Base-by-base conservation (phyloP, 2,888 invertebrate genomes). In the Nycteola revayana region DNA sequence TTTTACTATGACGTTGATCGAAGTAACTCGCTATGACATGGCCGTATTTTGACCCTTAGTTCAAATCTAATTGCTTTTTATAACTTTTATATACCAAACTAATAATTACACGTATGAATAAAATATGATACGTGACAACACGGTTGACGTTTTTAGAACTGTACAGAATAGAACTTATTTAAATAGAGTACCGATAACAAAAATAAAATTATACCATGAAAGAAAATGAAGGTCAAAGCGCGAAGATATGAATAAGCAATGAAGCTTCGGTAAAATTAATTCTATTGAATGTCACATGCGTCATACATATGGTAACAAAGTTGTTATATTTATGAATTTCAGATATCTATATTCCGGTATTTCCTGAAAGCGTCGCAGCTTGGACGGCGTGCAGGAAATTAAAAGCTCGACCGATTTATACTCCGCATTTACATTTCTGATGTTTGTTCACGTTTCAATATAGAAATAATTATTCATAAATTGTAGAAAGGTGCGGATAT, bases 241-340 rank as follows among this genome's bases (percentile, higher is more conserved):
- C 34, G 25, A 37, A 51, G 41, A 36, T 43, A 49, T 55, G 28
- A 52, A 52, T 52, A 44, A 43, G 24, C 37, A 36, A 43, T 49
- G 35, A 41, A 31, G 14, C 27, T 17, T 8, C n/a, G 30, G 36
- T 28, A 27, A 10, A 56, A 49, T 37, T 41, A 41, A n/a, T 5
- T 5, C 21, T 21, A 5, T n/a, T 21, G 21, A 21, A 21, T 21
- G n/a, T n/a, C 7, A 21, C 7, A 21, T 21, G n/a, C 21, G 21
- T 21, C 21, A 21, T n/a, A 7, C 3, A 14, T 14, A 3, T n/a
- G n/a, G n/a, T 5, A 14, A 14, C 5, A 14, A 14, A 14, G 2
- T 2, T 14, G 39, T 32, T 8, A 26, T 10, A 28, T 32, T 22
- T 18, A 8, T 23, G 45, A 49, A 14, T 3, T 14, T 50, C 32